Conservation (phyloP, 2,888 invertebrate genomes). For the Orchesellides sinensis region DNA sequence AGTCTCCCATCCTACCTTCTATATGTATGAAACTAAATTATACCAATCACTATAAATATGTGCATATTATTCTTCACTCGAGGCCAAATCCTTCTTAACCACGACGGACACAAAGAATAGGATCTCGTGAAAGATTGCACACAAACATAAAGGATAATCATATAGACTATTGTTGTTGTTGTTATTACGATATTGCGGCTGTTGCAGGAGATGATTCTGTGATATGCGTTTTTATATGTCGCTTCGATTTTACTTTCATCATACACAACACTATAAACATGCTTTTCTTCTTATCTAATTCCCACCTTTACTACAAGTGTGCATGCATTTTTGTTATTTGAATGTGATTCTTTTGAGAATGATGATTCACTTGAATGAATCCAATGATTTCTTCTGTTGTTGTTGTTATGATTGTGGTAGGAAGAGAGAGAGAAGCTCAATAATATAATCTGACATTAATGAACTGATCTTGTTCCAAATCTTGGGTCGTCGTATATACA, state of each 20-base stretch:
- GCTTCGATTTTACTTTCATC: too few relatives aligned
- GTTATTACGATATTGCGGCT: too few relatives aligned
- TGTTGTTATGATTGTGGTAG: background rate
- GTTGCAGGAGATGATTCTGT: too few relatives aligned
- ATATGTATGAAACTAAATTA: slow-evolving; percentile 3
- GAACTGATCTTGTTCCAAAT: slow-evolving; percentile 54
- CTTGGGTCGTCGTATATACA: background rate
- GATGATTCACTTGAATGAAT: slow-evolving; percentile 13
- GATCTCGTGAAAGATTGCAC: slow-evolving; percentile 34
- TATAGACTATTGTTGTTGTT: slow-evolving; percentile 9
- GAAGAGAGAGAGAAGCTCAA: background rate
- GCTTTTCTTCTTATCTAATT: background rate
- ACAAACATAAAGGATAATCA: slow-evolving; percentile 17
- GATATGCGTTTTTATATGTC: too few relatives aligned
- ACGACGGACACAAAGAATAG: too few relatives aligned
- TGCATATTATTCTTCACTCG: background rate
- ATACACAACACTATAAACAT: too few relatives aligned
- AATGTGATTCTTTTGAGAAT: background rate
- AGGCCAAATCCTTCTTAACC: background rate
- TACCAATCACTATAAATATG: background rate
- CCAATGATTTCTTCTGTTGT: slow-evolving; percentile 3
- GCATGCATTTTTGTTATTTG: background rate
- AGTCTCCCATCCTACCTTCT: background rate
- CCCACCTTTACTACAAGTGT: background rate
- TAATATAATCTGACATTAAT: slow-evolving; percentile 23